A percentile compares a stretch with the other conserved stretches of the same genome.
Evolutionary conservation across 2,113 vertebrate species (phyloP).

Genomic region (Hippocampus zosterae): DNA sequence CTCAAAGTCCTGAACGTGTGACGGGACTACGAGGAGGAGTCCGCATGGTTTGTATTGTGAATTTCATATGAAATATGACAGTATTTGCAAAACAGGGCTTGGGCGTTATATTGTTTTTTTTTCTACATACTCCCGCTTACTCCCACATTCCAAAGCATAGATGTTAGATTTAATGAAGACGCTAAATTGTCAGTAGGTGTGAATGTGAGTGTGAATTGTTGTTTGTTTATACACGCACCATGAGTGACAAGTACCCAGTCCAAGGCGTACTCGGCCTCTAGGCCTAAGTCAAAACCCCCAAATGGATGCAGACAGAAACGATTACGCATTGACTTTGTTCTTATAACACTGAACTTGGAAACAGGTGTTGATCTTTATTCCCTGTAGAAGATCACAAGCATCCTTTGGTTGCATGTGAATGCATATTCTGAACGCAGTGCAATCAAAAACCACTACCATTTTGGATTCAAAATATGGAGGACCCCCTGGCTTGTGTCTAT

Average conservation of each 20-base stretch:
- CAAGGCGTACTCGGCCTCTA: not conserved
- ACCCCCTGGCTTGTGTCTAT: slow-evolving; percentile 9
- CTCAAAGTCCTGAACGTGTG: slow-evolving; percentile 7
- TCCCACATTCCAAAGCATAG: too few relatives aligned
- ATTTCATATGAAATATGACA: not conserved
- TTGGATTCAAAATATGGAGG: not conserved
- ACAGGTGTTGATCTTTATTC: not conserved
- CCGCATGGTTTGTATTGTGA: not conserved
- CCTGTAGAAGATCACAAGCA: too few relatives aligned
- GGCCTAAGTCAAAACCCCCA: not conserved
- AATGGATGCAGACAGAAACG: not conserved
- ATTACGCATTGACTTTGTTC: too few relatives aligned
- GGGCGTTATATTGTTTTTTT: too few relatives aligned
- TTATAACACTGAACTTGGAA: not conserved
- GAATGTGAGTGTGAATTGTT: too few relatives aligned
- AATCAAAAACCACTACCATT: not conserved
- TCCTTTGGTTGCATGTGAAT: not conserved
- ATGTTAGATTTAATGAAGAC: too few relatives aligned
- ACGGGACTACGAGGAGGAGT: not conserved
- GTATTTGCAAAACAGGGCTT: too few relatives aligned
- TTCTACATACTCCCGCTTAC: too few relatives aligned
- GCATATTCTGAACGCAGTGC: not conserved
- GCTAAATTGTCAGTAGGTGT: too few relatives aligned
- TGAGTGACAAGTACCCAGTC: too few relatives aligned
- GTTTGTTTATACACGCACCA: too few relatives aligned